These are phyloP conservation scores for Paralinhomoeus sp. DNA, from an alignment of 2,888 invertebrate species.

Conservation along the genomic window DNA sequence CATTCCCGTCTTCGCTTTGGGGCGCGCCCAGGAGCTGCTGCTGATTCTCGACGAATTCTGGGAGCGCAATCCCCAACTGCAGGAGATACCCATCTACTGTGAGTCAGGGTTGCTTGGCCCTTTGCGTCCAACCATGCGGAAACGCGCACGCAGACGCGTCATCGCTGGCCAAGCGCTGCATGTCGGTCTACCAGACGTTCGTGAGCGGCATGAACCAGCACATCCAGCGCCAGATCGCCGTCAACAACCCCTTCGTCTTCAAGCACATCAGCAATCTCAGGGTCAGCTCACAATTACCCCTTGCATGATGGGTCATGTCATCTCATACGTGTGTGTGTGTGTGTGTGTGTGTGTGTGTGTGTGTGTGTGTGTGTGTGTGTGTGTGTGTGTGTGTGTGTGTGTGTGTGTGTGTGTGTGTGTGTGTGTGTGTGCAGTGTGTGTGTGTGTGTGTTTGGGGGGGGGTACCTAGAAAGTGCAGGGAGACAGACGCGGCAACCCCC, in stretches of 20 bases:
- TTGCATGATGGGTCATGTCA: no score
- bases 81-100: slow-evolving; percentile 91
- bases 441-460: no score
- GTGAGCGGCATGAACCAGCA: slow-evolving; percentile 98
- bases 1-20: slow-evolving; percentile 93
- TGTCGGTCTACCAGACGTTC: slow-evolving; percentile 99
- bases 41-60: slow-evolving; percentile 63
- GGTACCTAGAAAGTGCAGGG: no score
- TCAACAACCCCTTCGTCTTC: slow-evolving; percentile 95
- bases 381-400: no score
- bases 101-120: slow-evolving; percentile 2
- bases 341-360: no score
- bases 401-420: no score
- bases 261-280: slow-evolving; percentile 52
- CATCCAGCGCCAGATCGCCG: slow-evolving; percentile 79
- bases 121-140: no score
- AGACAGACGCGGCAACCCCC: no score
- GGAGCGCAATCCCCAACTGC: slow-evolving; percentile 83
- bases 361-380: no score
- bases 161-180: slow-evolving; percentile 93
- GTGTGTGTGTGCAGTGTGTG: no score
- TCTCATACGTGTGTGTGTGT: no score
- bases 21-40: slow-evolving; percentile 47
- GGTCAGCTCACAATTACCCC: no score
- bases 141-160: slow-evolving; percentile 71